phyloP scores from a whole-genome alignment of 2,888 invertebrate species.

The Pollenia amentaria region DNA sequence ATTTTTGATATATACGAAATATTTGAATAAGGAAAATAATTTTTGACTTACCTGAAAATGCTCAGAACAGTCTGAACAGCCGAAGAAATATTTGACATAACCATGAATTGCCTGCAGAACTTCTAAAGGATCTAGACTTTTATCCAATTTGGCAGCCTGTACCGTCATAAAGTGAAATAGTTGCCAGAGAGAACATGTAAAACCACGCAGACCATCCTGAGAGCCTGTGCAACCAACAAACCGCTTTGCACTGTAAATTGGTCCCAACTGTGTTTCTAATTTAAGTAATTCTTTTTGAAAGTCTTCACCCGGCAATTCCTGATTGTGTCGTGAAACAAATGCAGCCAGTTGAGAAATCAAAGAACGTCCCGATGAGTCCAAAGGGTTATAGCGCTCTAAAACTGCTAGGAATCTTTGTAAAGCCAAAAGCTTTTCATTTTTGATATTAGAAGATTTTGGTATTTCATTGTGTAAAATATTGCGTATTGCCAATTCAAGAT shows the following conservation, averaged over 20 bases:
- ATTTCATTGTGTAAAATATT: slow-evolving; percentile 94
- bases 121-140: slow-evolving; percentile 87
- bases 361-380: slow-evolving; percentile 88
- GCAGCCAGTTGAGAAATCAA: slow-evolving; percentile 88
- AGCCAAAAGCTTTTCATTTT: slow-evolving; percentile 89
- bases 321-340: slow-evolving; percentile 85
- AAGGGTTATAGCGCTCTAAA: slow-evolving; percentile 92
- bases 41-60: slow-evolving; percentile 90
- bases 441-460: slow-evolving; percentile 88
- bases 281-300: slow-evolving; percentile 86
- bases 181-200: slow-evolving; percentile 97
- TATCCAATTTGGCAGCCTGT: slow-evolving; percentile 86
- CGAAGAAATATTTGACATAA: slow-evolving; percentile 96
- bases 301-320: slow-evolving; percentile 86
- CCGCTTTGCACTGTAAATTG: slow-evolving; percentile 85
- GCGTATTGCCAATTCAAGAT: slow-evolving; percentile 94
- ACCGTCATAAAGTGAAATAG: slow-evolving; percentile 96
- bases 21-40: neutral
- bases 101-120: slow-evolving; percentile 93
- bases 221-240: slow-evolving; percentile 95
- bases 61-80: slow-evolving; percentile 94
- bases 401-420: slow-evolving; percentile 90
- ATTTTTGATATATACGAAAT: neutral
- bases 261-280: slow-evolving; percentile 86
- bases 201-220: slow-evolving; percentile 90